Evolutionary conservation across 2,888 invertebrate species (phyloP).

Genomic region (Lissonota sp.): DNA sequence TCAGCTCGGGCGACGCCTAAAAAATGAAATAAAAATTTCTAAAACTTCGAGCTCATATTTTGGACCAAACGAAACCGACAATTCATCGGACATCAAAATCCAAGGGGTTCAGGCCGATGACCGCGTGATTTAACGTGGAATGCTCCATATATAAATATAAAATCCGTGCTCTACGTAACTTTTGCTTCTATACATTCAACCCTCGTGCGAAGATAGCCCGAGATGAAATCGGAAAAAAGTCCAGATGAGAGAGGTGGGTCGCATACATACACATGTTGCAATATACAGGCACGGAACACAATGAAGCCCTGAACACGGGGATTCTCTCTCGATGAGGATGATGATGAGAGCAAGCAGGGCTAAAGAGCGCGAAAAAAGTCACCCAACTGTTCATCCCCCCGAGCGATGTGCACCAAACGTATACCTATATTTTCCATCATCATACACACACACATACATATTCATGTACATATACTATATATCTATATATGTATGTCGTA

Average conservation of each 20-base stretch:
- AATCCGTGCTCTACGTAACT: neutral
- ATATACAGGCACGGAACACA: slow-evolving; percentile 73
- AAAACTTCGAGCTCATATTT: too few relatives aligned
- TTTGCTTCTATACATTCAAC: too few relatives aligned
- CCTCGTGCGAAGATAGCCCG: slow-evolving; percentile 36
- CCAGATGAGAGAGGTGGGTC: slow-evolving; percentile 64
- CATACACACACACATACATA: neutral
- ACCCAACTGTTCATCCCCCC: slow-evolving; percentile 82
- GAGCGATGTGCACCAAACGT: slow-evolving; percentile 66
- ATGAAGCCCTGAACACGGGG: slow-evolving; percentile 65
- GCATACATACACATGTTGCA: slow-evolving; percentile 78
- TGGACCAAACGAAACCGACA: too few relatives aligned
- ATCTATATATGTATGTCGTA: slow-evolving; percentile 16
- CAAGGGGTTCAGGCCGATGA: too few relatives aligned
- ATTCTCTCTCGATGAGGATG: slow-evolving; percentile 58
- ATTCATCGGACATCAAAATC: too few relatives aligned
- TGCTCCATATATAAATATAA: neutral
- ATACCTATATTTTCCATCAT: neutral
- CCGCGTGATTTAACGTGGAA: too few relatives aligned
- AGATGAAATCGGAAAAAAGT: slow-evolving; percentile 58
- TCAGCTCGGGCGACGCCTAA: too few relatives aligned
- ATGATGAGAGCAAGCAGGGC: slow-evolving; percentile 54
- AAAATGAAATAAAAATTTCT: too few relatives aligned
- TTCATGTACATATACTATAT: neutral
- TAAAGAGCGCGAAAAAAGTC: slow-evolving; percentile 76